phyloP scores from a whole-genome alignment of 2,888 invertebrate species.

The Mactromeris polynyma region DNA sequence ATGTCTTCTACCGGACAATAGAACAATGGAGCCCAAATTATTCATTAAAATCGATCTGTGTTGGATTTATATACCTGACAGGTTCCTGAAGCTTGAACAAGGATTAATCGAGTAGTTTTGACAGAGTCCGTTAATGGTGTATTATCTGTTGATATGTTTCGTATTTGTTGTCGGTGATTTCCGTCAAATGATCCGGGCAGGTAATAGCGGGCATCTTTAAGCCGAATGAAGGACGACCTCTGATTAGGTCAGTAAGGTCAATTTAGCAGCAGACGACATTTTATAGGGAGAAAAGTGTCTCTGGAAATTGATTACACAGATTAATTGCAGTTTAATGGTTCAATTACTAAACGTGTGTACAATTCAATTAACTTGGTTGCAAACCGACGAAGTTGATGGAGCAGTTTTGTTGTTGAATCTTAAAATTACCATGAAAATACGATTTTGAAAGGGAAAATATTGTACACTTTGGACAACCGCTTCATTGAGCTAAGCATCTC shows the following conservation, averaged over 20 bases:
- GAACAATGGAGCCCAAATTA: conserved; percentile 45
- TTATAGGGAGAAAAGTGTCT: not conserved
- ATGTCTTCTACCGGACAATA: conserved; percentile 29
- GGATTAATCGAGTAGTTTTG: conserved; percentile 61
- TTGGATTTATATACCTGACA: conserved; percentile 58
- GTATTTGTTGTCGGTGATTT: conserved; percentile 46
- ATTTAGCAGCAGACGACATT: conserved; percentile 8
- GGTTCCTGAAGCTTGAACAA: conserved; percentile 47
- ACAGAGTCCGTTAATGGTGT: conserved; percentile 57
- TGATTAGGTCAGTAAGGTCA: conserved; percentile 38
- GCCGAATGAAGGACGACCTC: conserved; percentile 12
- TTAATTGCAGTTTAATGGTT: conserved; percentile 10
- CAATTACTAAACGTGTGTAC: conserved; percentile 17
- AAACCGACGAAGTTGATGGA: not conserved
- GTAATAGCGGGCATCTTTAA: conserved; percentile 10
- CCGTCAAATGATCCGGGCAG: conserved; percentile 52
- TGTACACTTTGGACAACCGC: not conserved
- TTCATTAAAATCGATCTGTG: conserved; percentile 55
- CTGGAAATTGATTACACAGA: not conserved
- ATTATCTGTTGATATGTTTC: conserved; percentile 56
- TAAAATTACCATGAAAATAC: not conserved
- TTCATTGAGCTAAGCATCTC: not conserved
- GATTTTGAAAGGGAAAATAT: not conserved
- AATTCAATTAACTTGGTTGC: not conserved
- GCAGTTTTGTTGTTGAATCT: not conserved